These are phyloP conservation scores for Heterotis niloticus DNA, from an alignment of 2,113 vertebrate genomes.

Conservation along the genomic window DNA sequence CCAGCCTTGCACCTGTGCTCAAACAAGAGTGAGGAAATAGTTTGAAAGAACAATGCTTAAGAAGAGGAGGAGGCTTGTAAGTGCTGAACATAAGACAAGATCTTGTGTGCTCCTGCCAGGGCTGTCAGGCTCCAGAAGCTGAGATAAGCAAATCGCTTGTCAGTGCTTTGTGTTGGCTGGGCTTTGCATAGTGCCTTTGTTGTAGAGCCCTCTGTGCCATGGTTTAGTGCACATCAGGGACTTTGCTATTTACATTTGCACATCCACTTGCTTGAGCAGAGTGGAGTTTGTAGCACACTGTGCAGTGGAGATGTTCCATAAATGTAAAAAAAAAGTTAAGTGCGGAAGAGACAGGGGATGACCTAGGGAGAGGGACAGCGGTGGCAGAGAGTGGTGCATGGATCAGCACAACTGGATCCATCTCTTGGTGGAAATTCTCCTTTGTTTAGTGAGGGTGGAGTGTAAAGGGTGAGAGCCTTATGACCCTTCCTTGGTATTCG, in stretches of 20 bases:
- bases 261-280: background rate
- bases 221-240: background rate
- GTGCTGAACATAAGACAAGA: background rate
- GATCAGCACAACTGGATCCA: too few species aligned
- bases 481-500: too few species aligned
- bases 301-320: too few species aligned
- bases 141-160: background rate
- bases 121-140: conserved; percentile 9
- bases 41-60: background rate
- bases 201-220: background rate
- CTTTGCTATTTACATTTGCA: background rate
- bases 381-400: too few species aligned
- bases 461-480: too few species aligned
- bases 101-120: background rate
- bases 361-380: too few species aligned
- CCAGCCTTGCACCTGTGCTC: background rate
- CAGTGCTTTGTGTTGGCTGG: background rate
- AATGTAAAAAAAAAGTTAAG: too few species aligned
- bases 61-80: background rate
- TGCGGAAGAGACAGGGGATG: too few species aligned
- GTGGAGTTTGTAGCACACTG: too few species aligned
- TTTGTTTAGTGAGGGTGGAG: too few species aligned
- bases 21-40: background rate
- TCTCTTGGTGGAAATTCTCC: too few species aligned
- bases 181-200: background rate